Conservation (phyloP, 2,888 invertebrate genomes). For the Dynastes grantii region DNA sequence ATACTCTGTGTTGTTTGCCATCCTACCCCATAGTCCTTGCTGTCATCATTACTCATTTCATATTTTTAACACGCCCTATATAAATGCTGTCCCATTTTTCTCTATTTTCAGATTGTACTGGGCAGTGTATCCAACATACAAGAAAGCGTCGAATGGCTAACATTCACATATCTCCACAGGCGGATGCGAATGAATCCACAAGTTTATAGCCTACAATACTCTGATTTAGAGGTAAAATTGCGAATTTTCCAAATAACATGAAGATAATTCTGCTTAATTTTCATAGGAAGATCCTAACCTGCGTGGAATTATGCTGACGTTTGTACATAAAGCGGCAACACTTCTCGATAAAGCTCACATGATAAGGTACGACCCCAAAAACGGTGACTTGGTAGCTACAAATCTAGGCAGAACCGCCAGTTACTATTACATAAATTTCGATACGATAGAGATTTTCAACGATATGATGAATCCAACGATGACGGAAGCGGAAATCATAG, state of each 20-base stretch:
- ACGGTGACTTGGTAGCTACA: constrained; percentile 85
- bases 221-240: constrained; percentile 74
- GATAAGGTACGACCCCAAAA: constrained; percentile 91
- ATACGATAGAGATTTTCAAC: constrained; percentile 95
- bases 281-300: constrained; percentile 83
- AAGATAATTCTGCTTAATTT: constrained; percentile 38
- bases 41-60: no score
- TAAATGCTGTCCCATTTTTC: no score
- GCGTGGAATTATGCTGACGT: constrained; percentile 82
- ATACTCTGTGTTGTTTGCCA: no score
- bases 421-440: constrained; percentile 97
- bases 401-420: constrained; percentile 97
- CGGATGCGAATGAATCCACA: constrained; percentile 94
- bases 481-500: constrained; percentile 90
- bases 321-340: constrained; percentile 87
- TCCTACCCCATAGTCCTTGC: no score
- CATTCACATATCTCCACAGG: constrained; percentile 96
- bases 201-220: constrained; percentile 80
- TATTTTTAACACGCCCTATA: no score
- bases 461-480: constrained; percentile 85
- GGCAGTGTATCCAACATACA: constrained; percentile 97
- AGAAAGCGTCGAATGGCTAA: constrained; percentile 98
- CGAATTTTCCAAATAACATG: neutral
- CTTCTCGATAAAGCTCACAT: constrained; percentile 93
- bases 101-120: constrained; percentile 79